phyloP scores from a whole-genome alignment of 2,888 invertebrate genomes.

The Cecidostiba fungosa region DNA sequence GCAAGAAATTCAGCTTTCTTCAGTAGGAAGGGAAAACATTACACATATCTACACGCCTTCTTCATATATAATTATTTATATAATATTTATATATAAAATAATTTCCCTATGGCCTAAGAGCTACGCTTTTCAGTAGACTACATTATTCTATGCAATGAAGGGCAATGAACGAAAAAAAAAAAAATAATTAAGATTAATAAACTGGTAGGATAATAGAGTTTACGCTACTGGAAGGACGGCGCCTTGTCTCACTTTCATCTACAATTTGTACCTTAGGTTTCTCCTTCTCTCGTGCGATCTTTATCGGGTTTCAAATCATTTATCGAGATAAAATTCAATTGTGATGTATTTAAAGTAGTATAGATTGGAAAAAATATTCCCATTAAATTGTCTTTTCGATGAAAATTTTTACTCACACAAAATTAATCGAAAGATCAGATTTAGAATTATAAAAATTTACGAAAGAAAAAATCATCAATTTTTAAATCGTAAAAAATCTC shows the following conservation, averaged over 20 bases:
- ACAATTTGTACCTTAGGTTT: conserved; percentile 20
- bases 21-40: conserved; percentile 41
- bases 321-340: background rate
- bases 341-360: background rate
- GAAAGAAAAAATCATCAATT: background rate
- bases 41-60: conserved; percentile 63
- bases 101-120: conserved; percentile 68
- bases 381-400: background rate
- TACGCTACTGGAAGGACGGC: conserved; percentile 73
- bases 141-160: conserved; percentile 51
- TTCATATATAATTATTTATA: conserved; percentile 66
- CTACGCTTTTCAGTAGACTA: conserved; percentile 58
- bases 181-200: conserved; percentile 55
- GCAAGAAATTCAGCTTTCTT: conserved; percentile 54
- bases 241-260: conserved; percentile 47
- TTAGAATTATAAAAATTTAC: background rate
- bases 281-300: background rate
- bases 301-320: background rate
- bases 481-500: background rate
- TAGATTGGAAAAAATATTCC: background rate
- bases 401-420: background rate
- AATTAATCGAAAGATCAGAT: background rate
- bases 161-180: conserved; percentile 34
- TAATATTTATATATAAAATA: conserved; percentile 68
- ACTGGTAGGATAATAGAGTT: conserved; percentile 67